phyloP scores from a whole-genome alignment of 2,113 vertebrate genomes.

The Strigops habroptila region DNA sequence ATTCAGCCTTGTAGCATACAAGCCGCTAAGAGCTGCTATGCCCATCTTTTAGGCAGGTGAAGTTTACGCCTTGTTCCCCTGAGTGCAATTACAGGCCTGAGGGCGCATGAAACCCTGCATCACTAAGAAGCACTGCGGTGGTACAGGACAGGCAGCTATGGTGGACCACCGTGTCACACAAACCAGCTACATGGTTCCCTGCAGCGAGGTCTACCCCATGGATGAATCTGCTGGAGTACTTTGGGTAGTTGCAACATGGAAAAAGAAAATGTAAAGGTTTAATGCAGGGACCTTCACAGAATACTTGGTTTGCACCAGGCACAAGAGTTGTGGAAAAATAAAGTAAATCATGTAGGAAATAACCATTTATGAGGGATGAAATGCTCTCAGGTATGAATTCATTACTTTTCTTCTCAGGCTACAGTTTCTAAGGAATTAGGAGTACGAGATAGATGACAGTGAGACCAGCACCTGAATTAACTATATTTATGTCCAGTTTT shows the following conservation, averaged over 20 bases:
- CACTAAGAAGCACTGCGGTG: not conserved
- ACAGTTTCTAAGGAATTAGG: not conserved
- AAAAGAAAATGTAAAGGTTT: not conserved
- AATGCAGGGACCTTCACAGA: not conserved
- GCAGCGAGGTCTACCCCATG: accelerated
- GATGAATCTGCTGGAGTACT: not conserved
- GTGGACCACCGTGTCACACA: not conserved
- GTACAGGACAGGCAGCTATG: not conserved
- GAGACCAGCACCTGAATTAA: not conserved
- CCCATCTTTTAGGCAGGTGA: not conserved
- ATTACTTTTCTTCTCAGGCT: not conserved
- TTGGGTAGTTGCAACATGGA: not conserved
- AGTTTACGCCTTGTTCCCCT: accelerated
- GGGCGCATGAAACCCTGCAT: accelerated
- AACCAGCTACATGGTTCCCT: accelerated
- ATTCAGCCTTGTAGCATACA: not conserved
- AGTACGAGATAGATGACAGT: not conserved
- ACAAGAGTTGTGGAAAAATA: not conserved
- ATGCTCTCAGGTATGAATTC: not conserved
- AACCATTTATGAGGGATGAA: not conserved
- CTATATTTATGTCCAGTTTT: not conserved
- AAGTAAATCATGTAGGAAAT: not conserved
- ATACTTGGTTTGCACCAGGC: not conserved
- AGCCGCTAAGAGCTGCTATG: not conserved
- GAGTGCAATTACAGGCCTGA: not conserved